Base-by-base conservation (phyloP, 2,888 invertebrate genomes). In the Macrophya annulata region DNA sequence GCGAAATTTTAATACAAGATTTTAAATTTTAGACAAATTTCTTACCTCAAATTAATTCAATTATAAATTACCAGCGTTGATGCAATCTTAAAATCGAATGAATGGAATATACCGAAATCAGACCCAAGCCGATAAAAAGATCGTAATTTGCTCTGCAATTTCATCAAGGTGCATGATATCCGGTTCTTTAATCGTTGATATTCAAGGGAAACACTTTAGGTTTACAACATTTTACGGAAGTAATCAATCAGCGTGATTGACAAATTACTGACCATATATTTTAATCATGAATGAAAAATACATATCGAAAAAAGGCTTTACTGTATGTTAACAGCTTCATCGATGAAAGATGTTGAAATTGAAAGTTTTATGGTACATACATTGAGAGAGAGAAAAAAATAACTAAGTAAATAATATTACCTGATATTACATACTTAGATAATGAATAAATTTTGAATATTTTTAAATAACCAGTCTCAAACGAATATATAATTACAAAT, bases 81-180 rank as follows among this genome's bases (percentile, higher is more conserved):
- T 37, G 10, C 31, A 25, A 71, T 71, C 40, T n/a, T 40, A 17
- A 71, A 45, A 74, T 21, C 17, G 45, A 45, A 45, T 74, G 72
- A 74, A 74, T 45, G 43, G 45, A 74, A 45, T 71, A n/a, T 9
- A 40, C 17, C 40, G 71, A n/a, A 71, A 31, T 21, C 45, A 12
- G 72, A n/a, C 40, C 43, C 45, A 45, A 74, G 15, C 25, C 72
- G 72, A 74, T 74, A 21, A 21, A 74, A 45, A 5, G 21, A 74
- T 74, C n/a, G 72, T 74, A 21, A 74, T 45, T 45, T 74, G 72
- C n/a, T 74, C 45, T 74, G 15, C 45, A 74, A 21, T 74, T 74
- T 45, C 21, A 74, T 45, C 45, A 74, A 8, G 45, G 21, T 37
- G 4, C 21, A 17, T 68, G 37, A 12, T 68, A 68, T 31, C n/a